These are phyloP conservation scores for Cinara cedri DNA, from an alignment of 2,888 invertebrate species.

Conservation along the genomic window DNA sequence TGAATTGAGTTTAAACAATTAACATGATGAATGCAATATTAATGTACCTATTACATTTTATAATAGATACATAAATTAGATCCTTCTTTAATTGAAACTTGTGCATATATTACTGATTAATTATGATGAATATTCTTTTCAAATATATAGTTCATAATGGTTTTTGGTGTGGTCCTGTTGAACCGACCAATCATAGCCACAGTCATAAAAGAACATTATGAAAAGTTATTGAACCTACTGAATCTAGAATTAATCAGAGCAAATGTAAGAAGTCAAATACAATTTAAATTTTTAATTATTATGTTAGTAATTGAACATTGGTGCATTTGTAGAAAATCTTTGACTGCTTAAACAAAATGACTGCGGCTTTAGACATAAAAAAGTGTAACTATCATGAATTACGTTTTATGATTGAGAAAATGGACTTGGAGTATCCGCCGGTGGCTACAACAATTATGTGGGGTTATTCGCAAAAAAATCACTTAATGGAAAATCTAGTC, in stretches of 20 bases:
- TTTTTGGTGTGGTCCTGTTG: conserved; percentile 23
- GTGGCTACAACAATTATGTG: conserved; percentile 33
- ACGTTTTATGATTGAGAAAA: background rate
- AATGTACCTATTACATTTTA: too few species aligned
- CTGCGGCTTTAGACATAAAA: background rate
- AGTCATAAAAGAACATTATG: background rate
- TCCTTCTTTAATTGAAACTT: background rate
- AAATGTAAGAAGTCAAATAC: conserved; percentile 11
- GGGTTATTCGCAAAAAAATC: conserved; percentile 22
- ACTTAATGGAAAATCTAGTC: conserved; percentile 23
- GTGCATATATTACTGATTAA: background rate
- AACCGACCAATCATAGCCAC: conserved; percentile 18
- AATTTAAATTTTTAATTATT: background rate
- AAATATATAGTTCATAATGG: conserved; percentile 41
- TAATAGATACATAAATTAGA: too few species aligned
- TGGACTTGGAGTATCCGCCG: conserved; percentile 25
- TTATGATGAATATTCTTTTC: background rate
- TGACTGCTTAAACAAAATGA: background rate
- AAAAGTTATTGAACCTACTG: conserved; percentile 12
- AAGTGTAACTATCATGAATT: background rate
- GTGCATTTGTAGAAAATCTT: conserved; percentile 11
- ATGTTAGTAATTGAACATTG: background rate
- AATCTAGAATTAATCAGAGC: background rate
- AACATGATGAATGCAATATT: too few species aligned
- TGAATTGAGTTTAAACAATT: too few species aligned